Base-by-base conservation (phyloP, 2,113 vertebrate genomes). In the Mungos mungo region DNA sequence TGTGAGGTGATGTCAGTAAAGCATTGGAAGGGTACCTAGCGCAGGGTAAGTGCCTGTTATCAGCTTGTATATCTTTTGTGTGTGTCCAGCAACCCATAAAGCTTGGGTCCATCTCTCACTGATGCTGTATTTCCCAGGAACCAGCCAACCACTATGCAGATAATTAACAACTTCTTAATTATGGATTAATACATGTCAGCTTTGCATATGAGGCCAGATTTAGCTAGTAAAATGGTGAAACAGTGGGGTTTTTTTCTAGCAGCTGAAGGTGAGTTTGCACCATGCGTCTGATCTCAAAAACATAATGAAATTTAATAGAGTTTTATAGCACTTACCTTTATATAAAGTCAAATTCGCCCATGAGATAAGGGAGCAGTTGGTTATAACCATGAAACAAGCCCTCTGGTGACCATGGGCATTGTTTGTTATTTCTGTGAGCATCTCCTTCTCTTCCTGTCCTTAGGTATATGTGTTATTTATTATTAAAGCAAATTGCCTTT, bases 221-320 rank as follows among this genome's bases (percentile, higher is more conserved):
- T 45, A 87, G 52, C 29, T 13, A 77, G 41, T 31, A 47, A 77
- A 47, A 77, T 52, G 57, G 45, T 68, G 2, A 96, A 77, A 92
- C 47, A 25, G 10, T 2, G 19, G 14, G 3, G 27, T 7, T 41
- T 71, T 5, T 77, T 84, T 60, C 29, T 14, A 93, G 82, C 50
- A 68, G 13, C 10, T 35, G 5, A 45, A 25, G 10, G 52, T 69
- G n/a, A 92, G 60, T 80, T 90, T 69, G 63, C 13, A 45, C 23
- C 31, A 66, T 72, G 65, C 3, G 66, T 88, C 60, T 85, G 65
- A 88, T 77, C 96, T 86, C 47, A 87, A 93, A 89, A 86, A 45
- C 29, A 50, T 50, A 14, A 90, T 90, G 31, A 3, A 19, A 77
- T 84, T 93, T 90, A 50, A 41, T 5, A 47, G 31, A 45, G 31